These are phyloP conservation scores for Meteorus cinctellus DNA, from an alignment of 2,888 invertebrate species.

Conservation along the genomic window DNA sequence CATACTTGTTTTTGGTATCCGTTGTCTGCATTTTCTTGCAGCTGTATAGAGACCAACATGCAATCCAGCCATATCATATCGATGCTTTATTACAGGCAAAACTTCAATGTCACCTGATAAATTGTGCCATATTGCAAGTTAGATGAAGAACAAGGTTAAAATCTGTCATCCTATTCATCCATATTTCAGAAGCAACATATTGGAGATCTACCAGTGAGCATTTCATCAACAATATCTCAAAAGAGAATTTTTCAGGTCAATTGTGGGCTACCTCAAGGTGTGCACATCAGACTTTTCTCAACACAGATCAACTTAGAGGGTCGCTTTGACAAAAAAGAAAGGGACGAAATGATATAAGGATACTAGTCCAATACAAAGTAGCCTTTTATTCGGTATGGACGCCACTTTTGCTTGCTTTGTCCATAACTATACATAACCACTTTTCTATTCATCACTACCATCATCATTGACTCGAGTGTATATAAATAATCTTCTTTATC, in stretches of 20 bases:
- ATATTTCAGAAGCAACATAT: conserved; percentile 7
- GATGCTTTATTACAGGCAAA: neutral
- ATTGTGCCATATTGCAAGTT: neutral
- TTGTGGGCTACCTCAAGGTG: conserved; percentile 32
- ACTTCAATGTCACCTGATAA: neutral
- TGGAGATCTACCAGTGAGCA: neutral
- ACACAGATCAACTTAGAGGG: conserved; percentile 53
- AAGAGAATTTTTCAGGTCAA: conserved; percentile 5
- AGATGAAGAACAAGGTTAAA: neutral
- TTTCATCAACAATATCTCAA: neutral
- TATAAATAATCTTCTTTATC: conserved; percentile 10
- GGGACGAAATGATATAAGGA: conserved; percentile 14
- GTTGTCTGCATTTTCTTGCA: no score
- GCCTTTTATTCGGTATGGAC: conserved; percentile 44
- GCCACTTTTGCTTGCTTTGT: neutral
- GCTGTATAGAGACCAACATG: neutral
- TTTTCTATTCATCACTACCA: neutral
- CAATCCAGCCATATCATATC: neutral
- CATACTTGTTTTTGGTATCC: no score
- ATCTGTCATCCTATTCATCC: neutral
- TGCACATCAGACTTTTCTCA: neutral
- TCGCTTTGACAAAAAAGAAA: conserved; percentile 56
- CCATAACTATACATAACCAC: neutral
- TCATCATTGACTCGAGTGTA: conserved; percentile 18
- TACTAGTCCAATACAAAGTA: conserved; percentile 54